Conservation (phyloP, 2,113 vertebrate genomes). For the Antechinus flavipes region DNA sequence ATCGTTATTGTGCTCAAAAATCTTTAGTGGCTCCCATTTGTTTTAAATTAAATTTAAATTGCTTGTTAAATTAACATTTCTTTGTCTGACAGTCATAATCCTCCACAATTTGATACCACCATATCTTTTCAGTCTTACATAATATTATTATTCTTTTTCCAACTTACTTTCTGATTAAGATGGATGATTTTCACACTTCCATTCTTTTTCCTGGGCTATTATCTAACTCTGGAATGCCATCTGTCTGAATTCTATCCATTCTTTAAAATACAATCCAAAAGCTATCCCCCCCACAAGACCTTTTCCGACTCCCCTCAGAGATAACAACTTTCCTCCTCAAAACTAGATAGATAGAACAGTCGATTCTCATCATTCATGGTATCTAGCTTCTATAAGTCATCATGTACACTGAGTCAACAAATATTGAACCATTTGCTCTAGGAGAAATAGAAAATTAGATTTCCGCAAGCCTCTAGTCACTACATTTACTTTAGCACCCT, state of each 20-base stretch:
- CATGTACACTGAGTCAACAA: neutral
- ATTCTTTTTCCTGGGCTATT: neutral
- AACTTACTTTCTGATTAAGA: neutral
- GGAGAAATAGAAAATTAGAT: neutral
- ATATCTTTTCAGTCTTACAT: neutral
- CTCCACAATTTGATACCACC: neutral
- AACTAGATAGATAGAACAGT: neutral
- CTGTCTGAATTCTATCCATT: neutral
- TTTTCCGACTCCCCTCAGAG: neutral
- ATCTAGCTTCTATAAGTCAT: neutral
- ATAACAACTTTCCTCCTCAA: neutral
- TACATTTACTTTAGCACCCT: neutral
- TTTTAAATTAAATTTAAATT: neutral
- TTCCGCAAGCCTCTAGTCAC: neutral
- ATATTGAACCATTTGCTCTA: neutral
- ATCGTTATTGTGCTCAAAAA: neutral
- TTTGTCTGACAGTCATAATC: neutral
- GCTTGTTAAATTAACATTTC: neutral
- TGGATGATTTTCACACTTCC: neutral
- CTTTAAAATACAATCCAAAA: neutral
- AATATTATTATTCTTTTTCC: too few relatives aligned
- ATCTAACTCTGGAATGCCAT: neutral
- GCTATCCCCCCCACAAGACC: neutral
- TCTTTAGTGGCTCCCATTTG: neutral
- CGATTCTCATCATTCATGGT: neutral